Conservation (phyloP, 1,140 invertebrate species). For the Zaprionus taronus region DNA sequence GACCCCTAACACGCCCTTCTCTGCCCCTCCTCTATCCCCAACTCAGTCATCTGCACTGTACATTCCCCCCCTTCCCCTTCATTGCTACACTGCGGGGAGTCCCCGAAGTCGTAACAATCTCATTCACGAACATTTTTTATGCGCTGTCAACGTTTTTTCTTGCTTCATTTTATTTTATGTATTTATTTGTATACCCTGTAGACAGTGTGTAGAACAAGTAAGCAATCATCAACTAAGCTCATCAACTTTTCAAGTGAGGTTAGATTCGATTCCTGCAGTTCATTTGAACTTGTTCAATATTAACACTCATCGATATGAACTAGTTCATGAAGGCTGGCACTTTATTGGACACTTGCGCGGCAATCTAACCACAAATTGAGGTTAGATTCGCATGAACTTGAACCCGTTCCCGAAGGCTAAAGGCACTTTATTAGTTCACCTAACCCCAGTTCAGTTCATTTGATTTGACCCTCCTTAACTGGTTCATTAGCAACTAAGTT, state of each 20-base stretch:
- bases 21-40: neutral
- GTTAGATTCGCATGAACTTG: neutral
- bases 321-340: too few species aligned
- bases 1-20: neutral
- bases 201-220: neutral
- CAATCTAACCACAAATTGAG: too few species aligned
- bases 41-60: neutral
- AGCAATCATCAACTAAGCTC: too few species aligned
- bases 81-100: slow-evolving; percentile 17
- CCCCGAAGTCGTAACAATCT: slow-evolving; percentile 34
- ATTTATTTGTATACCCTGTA: slow-evolving; percentile 21
- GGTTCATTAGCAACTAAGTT: neutral
- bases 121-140: slow-evolving; percentile 36
- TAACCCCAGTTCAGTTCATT: neutral
- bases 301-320: too few species aligned
- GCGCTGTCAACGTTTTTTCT: slow-evolving; percentile 31
- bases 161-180: slow-evolving; percentile 25
- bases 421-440: neutral
- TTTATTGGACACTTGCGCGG: too few species aligned
- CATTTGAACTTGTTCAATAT: too few species aligned
- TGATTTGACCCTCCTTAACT: neutral
- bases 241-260: too few species aligned
- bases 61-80: neutral
- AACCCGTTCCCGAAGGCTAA: neutral
- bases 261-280: too few species aligned